phyloP scores from a whole-genome alignment of 2,113 vertebrate species.

The Saguinus midas region DNA sequence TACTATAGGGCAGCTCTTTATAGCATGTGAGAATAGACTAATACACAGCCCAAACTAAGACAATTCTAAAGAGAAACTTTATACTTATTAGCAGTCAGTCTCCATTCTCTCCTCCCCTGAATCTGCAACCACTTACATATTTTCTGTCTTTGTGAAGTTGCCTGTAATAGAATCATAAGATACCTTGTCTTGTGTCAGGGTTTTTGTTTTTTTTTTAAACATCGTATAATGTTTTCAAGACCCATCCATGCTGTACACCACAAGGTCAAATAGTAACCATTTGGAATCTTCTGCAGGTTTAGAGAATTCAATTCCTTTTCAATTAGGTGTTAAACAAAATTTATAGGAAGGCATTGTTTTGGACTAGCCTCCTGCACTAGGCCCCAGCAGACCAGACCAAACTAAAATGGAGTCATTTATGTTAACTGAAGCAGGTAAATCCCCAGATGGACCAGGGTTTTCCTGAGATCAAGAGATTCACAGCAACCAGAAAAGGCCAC shows the following conservation, averaged over 20 bases:
- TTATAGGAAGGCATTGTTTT: neutral
- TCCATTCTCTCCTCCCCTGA: neutral
- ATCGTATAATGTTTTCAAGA: neutral
- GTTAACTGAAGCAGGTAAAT: neutral
- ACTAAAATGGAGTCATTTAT: neutral
- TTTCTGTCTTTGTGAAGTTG: neutral
- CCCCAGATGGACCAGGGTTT: neutral
- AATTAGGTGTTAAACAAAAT: neutral
- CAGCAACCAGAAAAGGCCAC: neutral
- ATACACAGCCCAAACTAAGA: neutral
- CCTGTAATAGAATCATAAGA: neutral
- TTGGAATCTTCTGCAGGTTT: neutral
- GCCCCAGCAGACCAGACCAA: neutral
- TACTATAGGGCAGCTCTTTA: no score
- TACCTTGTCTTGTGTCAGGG: neutral
- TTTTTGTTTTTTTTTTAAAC: neutral
- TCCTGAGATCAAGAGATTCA: neutral
- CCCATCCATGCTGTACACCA: neutral
- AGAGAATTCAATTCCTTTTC: neutral
- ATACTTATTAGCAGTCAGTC: neutral
- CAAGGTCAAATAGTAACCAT: neutral
- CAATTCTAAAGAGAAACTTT: neutral
- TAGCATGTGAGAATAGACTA: no score
- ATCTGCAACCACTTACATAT: neutral
- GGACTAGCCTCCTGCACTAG: neutral